Percentiles rank a stretch among this genome's conserved stretches.
phyloP scores from a whole-genome alignment of 2,888 invertebrate species.

The Cerastoderma edule region DNA sequence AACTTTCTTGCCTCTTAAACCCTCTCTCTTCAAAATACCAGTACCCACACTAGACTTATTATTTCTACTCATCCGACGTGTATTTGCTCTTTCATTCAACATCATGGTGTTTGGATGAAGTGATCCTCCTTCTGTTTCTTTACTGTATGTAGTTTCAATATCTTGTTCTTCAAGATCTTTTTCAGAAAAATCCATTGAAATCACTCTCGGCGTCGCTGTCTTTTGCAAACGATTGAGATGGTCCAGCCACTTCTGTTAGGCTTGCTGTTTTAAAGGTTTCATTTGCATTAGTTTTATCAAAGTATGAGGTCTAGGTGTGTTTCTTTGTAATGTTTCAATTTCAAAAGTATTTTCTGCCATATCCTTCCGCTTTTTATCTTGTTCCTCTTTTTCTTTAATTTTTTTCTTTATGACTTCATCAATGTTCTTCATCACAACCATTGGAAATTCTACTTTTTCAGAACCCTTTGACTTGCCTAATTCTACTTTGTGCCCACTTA shows the following conservation, averaged over 20 bases:
- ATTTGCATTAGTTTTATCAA: not conserved
- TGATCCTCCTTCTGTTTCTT: not conserved
- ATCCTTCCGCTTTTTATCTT: not conserved
- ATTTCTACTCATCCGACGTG: not conserved
- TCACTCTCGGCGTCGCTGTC: constrained; percentile 50
- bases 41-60: not conserved
- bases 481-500: not conserved
- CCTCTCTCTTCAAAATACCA: not conserved
- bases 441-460: not conserved
- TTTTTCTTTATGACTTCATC: not conserved
- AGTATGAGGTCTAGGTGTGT: not conserved
- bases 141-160: not conserved
- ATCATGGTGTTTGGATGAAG: not conserved
- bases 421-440: not conserved
- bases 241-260: not conserved
- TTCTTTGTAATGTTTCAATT: not conserved
- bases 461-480: not conserved
- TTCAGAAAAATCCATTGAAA: constrained; percentile 59
- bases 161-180: constrained; percentile 35
- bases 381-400: not conserved
- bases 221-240: not conserved
- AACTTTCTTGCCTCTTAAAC: not conserved
- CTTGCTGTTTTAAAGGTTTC: not conserved
- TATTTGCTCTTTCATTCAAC: not conserved
- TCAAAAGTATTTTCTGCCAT: not conserved